Percentiles rank a stretch among this genome's conserved stretches.
Conservation (phyloP, 2,113 vertebrate genomes). For the Pardalotus punctatus region DNA sequence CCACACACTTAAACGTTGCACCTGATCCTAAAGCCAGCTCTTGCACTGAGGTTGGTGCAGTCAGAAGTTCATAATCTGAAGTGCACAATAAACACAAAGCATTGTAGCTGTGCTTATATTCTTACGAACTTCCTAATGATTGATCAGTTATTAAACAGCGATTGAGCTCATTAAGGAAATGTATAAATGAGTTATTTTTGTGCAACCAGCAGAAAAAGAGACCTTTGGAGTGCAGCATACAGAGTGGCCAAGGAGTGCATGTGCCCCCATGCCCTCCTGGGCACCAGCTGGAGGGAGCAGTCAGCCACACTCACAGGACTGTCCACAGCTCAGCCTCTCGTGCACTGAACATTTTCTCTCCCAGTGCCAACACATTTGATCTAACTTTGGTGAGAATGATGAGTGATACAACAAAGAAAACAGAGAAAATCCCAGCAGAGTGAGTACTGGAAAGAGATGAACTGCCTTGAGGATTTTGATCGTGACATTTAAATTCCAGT, state of each 20-base stretch:
- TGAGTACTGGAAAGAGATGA: background rate
- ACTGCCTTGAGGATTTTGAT: background rate
- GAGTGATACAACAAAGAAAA: background rate
- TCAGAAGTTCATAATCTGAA: background rate
- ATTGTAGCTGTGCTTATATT: background rate
- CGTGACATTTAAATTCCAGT: background rate
- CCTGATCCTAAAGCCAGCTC: background rate
- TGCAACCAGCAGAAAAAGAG: background rate
- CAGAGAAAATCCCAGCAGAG: background rate
- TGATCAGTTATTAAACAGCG: background rate
- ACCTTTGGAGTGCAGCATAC: background rate
- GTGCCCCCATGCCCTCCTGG: background rate
- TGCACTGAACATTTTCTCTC: background rate
- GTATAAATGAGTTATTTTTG: rapidly evolving
- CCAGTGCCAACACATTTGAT: background rate
- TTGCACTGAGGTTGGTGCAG: background rate
- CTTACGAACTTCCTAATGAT: background rate
- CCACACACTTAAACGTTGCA: background rate
- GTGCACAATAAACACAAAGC: background rate
- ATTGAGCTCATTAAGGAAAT: background rate
- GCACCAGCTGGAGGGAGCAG: background rate
- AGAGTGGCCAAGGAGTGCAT: background rate
- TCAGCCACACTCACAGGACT: rapidly evolving
- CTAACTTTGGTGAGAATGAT: background rate
- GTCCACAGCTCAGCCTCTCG: background rate